Evolutionary conservation across 2,888 invertebrate species (phyloP), one percentile per base, ranked within the genome.

Genomic region (Nemurella pictetii): DNA sequence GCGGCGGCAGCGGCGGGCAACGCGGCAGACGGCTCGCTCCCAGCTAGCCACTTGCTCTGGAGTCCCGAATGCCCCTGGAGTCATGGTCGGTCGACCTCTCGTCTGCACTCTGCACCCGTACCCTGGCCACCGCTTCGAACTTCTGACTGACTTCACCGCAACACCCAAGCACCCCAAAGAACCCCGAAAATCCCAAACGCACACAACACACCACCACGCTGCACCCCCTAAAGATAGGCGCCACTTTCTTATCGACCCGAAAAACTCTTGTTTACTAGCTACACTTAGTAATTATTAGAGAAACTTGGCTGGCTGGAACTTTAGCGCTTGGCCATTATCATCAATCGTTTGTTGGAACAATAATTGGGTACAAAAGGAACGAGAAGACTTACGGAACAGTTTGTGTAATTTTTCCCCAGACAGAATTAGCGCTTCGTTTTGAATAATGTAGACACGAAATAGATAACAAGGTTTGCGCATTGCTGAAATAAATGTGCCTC

Each of bases 241-340:
- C 78, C 29, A 78, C 78, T 78, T 78, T 78, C 78, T 78, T 78
- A 78, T 78, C 78, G 78, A 78, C 78, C 78, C 28, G 28, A 28
- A 30, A n/a, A 78, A 30, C 30, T 78, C 78, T 29, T 78, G 78
- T 78, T 78, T 78, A 75, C 75, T 75, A 78, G 78, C 78, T 78
- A 30, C 78, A 75, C 15, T 28, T 75, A 55, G 55, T 55, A 55
- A 55, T 55, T 55, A 55, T 55, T 55, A 55, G 55, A 55, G 5
- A 7, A 55, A 55, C 55, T 55, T 55, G 20, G 15, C 20, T 2
- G 15, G 9, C 20, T 15, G 20, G 20, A 75, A 75, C 75, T 75
- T 75, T 75, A 27, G 26, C 55, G 55, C 55, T 12, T 20, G 12
- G 55, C 25, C 75, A 75, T 75, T 75, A 75, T 75, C 75, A 25